Base-by-base conservation (phyloP, 2,888 invertebrate genomes). In the Drosophila robusta region DNA sequence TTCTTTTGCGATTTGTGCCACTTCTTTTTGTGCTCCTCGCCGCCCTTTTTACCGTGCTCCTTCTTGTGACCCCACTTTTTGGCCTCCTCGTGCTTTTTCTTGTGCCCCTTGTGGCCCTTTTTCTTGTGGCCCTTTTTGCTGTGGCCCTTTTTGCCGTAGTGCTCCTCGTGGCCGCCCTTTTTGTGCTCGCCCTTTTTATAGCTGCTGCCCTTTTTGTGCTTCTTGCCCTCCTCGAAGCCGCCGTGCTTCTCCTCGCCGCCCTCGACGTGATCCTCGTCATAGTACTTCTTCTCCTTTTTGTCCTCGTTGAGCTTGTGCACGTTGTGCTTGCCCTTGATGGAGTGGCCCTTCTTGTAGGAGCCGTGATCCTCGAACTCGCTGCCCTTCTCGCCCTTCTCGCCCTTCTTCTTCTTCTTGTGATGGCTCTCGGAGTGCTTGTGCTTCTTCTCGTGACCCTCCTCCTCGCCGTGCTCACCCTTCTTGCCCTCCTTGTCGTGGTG, bases 261-360 rank as follows among this genome's bases (percentile, higher is more conserved):
- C 44, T 95, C 95, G 86, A 96, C 96, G 80, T 97, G 96, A 85
- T 96, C 95, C 92, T 97, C 97, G 81, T 97, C 97, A 91, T 95
- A 96, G 94, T 96, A 97, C 89, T 96, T 95, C 90, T 97, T 97
- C 87, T 97, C 95, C 91, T 97, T 97, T 90, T 96, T 96, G 92
- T 95, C 96, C 92, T 97, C 97, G 91, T 97, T 96, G 68, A 96
- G 92, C 89, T 97, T 97, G 92, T 97, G 96, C 7, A 97, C 94
- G 90, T 96, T 95, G 90, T 97, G 97, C 78, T 96, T 96, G 62
- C 97, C 97, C 91, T 97, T 96, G 78, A 96, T 97, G 71, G 95
- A 95, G 92, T 97, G 97, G 0, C 97, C 97, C 89, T 97, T 97
- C 72, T 96, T 96, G 91, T 95, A 97, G 78, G 95, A 94, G 9